Base-by-base conservation (phyloP, 2,888 invertebrate genomes). In the Tenthredo mesomela region DNA sequence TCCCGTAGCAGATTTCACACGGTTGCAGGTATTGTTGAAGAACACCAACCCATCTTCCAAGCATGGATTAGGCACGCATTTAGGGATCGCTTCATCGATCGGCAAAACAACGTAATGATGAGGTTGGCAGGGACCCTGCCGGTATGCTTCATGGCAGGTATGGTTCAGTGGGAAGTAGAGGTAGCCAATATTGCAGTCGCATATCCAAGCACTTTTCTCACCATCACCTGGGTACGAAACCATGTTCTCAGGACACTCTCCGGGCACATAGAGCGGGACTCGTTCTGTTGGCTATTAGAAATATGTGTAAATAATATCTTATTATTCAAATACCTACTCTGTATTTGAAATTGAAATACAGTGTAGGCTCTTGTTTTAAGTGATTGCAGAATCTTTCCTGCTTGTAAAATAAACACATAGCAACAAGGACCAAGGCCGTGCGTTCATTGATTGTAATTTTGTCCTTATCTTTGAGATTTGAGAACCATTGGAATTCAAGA, bases 21-120 rank as follows among this genome's bases (percentile, higher is more conserved):
- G 37, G 93, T 94, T 94, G 88, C 96, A 96, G 50, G 92, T 93
- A 0, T 93, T 93, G 50, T 94, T 93, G 89, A 92, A 95, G 88
- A 87, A 90, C 0, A 95, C 95, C 29, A 92, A 88, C 0, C 94
- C 95, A 88, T 96, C 95, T 0, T 88, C 85, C 6, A 58, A 10
- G 89, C 97, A 97, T 0, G 95, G 95, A 93, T 97, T 97, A 33
- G 88, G 88, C 4, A 93, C 93, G 89, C 97, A 97, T 82, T 94
- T 92, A 0, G 96, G 96, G 67, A 95, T 93, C 0, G 94, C 93
- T 18, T 95, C 92, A 58, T 94, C 93, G 67, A 89, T 87, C 12
- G 93, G 94, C 29, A 97, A 93, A 9, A 95, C 90, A 37, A 96
- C 93, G 89, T 96, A 95, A 84, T 96, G 90, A 0, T 94, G 93